Percentiles rank a stretch among this genome's conserved stretches.
Evolutionary conservation across 2,797 vertebrate genomes (phyloP).

Genomic region (Geotrypetes seraphini): DNA sequence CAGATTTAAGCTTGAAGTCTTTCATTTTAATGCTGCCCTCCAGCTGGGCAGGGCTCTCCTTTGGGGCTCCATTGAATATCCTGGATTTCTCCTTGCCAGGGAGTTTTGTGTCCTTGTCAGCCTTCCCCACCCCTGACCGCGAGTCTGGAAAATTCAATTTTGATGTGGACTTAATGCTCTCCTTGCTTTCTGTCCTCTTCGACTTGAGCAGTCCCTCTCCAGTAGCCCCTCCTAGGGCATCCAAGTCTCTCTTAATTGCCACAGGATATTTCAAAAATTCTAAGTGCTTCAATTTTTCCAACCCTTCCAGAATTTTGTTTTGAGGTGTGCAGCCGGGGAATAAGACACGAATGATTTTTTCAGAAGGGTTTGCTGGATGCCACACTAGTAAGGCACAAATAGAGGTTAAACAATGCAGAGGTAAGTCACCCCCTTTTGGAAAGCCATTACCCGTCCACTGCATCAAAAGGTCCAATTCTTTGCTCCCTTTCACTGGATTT

Average conservation of each 20-base stretch:
- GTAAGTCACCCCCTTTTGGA: conserved; percentile 41
- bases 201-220: conserved; percentile 42
- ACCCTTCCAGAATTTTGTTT: conserved; percentile 70
- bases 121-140: not conserved
- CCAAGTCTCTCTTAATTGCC: conserved; percentile 65
- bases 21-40: conserved; percentile 28
- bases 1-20: conserved; percentile 17
- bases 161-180: conserved; percentile 66
- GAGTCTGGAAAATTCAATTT: not conserved
- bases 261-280: conserved; percentile 72
- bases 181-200: conserved; percentile 67
- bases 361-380: conserved; percentile 69
- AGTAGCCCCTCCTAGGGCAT: not conserved
- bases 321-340: conserved; percentile 86
- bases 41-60: rapidly evolving
- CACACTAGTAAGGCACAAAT: conserved; percentile 81
- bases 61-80: conserved; percentile 3
- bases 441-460: conserved; percentile 43
- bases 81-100: conserved; percentile 1
- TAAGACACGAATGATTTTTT: conserved; percentile 80
- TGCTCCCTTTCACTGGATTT: conserved; percentile 72
- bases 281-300: conserved; percentile 78
- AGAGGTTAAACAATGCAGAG: conserved; percentile 58
- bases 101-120: conserved; percentile 10
- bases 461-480: conserved; percentile 62